These are phyloP conservation scores for Dromiciops gliroides DNA, from an alignment of 2,113 vertebrate species.

Conservation along the genomic window DNA sequence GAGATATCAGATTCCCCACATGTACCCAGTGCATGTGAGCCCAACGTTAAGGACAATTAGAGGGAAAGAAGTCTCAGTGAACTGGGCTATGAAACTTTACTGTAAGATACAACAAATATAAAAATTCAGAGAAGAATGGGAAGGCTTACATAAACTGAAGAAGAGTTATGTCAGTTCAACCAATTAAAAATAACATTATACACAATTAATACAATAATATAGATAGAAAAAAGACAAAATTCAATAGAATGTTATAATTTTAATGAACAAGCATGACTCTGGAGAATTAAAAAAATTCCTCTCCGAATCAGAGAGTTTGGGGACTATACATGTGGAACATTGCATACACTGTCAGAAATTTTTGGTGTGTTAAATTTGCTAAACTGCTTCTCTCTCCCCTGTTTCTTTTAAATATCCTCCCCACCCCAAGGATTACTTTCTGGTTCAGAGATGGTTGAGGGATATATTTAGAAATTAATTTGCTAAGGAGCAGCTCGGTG, in stretches of 20 bases:
- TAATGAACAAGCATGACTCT: neutral
- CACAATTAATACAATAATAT: neutral
- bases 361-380: neutral
- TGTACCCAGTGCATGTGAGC: neutral
- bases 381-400: neutral
- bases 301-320: neutral
- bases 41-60: neutral
- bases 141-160: neutral
- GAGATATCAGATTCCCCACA: neutral
- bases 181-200: neutral
- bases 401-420: neutral
- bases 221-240: neutral
- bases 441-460: neutral
- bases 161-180: neutral
- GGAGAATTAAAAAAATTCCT: neutral
- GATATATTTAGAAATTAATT: neutral
- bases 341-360: neutral
- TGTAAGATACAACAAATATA: neutral
- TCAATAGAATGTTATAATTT: neutral
- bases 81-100: neutral
- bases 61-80: neutral
- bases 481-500: no score
- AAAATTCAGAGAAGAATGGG: neutral
- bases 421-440: neutral
- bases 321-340: neutral